Conservation (phyloP, 2,888 invertebrate genomes). For the Agonopterix alstromeriana region DNA sequence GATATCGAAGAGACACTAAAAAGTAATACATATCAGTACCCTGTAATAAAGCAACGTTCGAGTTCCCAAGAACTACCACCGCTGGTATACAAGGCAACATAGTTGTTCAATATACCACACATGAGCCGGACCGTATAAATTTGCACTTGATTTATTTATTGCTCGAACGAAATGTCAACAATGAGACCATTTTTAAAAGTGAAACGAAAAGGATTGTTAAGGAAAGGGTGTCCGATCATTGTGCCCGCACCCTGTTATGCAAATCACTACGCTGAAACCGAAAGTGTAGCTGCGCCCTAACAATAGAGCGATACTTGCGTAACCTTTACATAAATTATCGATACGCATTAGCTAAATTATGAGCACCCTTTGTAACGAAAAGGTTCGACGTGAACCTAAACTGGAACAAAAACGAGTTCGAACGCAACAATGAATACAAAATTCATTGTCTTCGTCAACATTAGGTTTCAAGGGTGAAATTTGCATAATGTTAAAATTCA, state of each 20-base stretch:
- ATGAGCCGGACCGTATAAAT: constrained; percentile 58
- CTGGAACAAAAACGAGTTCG: constrained; percentile 39
- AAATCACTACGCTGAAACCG: constrained; percentile 72
- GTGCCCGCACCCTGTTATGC: constrained; percentile 63
- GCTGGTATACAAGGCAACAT: constrained; percentile 40
- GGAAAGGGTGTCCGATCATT: constrained; percentile 60
- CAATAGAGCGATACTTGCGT: constrained; percentile 50
- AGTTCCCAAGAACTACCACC: background rate
- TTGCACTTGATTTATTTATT: constrained; percentile 72
- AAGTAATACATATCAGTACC: no score
- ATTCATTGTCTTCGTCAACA: constrained; percentile 11
- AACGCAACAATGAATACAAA: constrained; percentile 32
- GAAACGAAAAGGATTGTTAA: constrained; percentile 65
- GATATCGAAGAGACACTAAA: constrained; percentile 4
- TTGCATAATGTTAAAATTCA: constrained; percentile 53
- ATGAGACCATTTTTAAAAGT: constrained; percentile 63
- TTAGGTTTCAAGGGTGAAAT: constrained; percentile 36
- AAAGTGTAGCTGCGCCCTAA: constrained; percentile 48
- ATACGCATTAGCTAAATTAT: constrained; percentile 68
- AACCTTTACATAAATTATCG: constrained; percentile 70
- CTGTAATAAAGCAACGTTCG: background rate
- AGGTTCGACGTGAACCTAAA: constrained; percentile 26
- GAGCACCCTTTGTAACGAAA: constrained; percentile 38
- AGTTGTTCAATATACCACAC: constrained; percentile 39
- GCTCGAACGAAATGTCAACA: constrained; percentile 66